phyloP scores from a whole-genome alignment of 2,888 invertebrate species.

The Drosophila pseudotalamancana region DNA sequence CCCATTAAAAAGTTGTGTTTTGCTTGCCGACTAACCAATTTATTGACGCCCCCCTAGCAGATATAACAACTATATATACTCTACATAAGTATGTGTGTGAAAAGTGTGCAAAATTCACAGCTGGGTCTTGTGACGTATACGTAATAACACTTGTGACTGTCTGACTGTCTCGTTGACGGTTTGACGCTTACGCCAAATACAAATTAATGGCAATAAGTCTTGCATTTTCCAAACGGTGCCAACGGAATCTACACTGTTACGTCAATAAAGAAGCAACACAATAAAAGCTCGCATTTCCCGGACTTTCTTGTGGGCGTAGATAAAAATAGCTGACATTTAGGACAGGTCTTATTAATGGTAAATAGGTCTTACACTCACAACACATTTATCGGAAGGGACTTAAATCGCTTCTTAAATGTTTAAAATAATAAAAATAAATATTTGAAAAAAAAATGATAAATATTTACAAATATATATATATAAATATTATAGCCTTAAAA shows the following conservation, averaged over 20 bases:
- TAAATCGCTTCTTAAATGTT: too few species aligned
- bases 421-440: too few species aligned
- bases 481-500: too few species aligned
- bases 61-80: too few species aligned
- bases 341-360: slow-evolving; percentile 5
- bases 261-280: slow-evolving; percentile 11
- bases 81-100: slow-evolving; percentile 35
- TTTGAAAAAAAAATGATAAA: too few species aligned
- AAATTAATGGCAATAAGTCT: slow-evolving; percentile 26
- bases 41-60: slow-evolving; percentile 6
- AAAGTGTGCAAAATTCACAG: slow-evolving; percentile 33
- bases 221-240: slow-evolving; percentile 27
- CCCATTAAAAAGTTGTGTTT: slow-evolving; percentile 26
- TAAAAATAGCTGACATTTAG: slow-evolving; percentile 41
- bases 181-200: slow-evolving; percentile 16
- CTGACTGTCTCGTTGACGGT: slow-evolving; percentile 15
- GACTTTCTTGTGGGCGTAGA: not conserved
- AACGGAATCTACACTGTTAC: slow-evolving; percentile 3
- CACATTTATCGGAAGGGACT: not conserved
- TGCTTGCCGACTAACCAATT: slow-evolving; percentile 1
- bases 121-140: slow-evolving; percentile 41
- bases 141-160: slow-evolving; percentile 27
- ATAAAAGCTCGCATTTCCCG: slow-evolving; percentile 5
- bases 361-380: not conserved
- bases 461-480: too few species aligned